Percentiles rank a stretch among this genome's conserved stretches.
Conservation (phyloP, 2,797 vertebrate genomes). For the Tokudaia muenninki region DNA sequence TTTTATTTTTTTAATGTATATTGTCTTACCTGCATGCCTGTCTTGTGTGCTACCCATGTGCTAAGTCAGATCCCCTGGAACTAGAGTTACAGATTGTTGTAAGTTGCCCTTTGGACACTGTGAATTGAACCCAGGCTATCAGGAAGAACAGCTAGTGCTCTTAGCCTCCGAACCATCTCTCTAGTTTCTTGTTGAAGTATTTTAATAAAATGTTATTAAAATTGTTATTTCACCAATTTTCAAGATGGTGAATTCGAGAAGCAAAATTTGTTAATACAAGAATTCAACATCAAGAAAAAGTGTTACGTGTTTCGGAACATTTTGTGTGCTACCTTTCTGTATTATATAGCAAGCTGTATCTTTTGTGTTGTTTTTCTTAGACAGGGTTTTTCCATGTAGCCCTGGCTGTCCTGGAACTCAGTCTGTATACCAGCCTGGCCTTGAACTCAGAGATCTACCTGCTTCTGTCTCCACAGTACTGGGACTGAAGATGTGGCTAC, state of each 20-base stretch:
- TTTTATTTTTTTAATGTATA: constrained; percentile 11
- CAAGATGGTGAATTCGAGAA: constrained; percentile 49
- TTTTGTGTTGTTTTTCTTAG: neutral
- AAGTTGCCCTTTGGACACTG: neutral
- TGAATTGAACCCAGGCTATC: neutral
- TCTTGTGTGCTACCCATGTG: neutral
- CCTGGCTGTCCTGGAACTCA: neutral
- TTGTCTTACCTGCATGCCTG: neutral
- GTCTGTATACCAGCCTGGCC: neutral
- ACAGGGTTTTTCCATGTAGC: neutral
- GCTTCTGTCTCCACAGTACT: neutral
- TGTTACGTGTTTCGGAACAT: neutral
- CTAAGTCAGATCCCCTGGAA: neutral
- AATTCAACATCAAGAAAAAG: constrained; percentile 42
- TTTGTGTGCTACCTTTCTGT: constrained; percentile 18
- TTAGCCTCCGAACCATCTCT: neutral
- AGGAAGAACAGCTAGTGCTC: neutral
- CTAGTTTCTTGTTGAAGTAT: neutral
- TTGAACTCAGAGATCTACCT: neutral
- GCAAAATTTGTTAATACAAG: constrained; percentile 51
- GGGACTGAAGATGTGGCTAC: neutral
- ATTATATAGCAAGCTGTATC: neutral
- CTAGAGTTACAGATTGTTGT: neutral
- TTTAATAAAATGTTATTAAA: constrained; percentile 53
- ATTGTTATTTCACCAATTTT: too few relatives aligned